Conservation (phyloP, 1,140 invertebrate species). For the Camponotus vicinus region DNA sequence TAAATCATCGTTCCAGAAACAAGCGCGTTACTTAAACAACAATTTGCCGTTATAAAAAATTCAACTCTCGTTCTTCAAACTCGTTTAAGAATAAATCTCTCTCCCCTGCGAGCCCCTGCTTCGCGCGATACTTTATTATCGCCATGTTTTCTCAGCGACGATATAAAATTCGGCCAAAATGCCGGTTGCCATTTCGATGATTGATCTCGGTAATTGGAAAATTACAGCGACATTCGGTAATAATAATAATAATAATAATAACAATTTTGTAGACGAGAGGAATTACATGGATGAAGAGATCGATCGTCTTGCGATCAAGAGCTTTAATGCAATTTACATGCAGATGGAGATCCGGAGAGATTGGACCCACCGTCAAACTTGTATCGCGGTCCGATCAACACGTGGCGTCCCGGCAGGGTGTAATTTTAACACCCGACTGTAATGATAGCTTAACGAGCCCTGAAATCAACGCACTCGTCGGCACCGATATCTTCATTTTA, state of each 20-base stretch:
- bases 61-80: neutral
- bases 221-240: slow-evolving; percentile 41
- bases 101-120: neutral
- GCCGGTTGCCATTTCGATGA: slow-evolving; percentile 15
- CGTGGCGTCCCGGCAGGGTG: slow-evolving; percentile 39
- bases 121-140: no score
- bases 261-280: neutral
- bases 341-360: slow-evolving; percentile 40
- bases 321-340: slow-evolving; percentile 59
- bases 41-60: slow-evolving; percentile 3
- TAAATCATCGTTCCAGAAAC: slow-evolving; percentile 2
- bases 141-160: neutral
- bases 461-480: slow-evolving; percentile 48
- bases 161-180: slow-evolving; percentile 21
- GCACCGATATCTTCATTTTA: slow-evolving; percentile 43
- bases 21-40: neutral
- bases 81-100: slow-evolving; percentile 12
- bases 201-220: slow-evolving; percentile 65
- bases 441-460: slow-evolving; percentile 65
- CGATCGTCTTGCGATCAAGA: slow-evolving; percentile 23
- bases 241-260: slow-evolving; percentile 17
- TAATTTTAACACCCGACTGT: slow-evolving; percentile 71
- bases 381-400: slow-evolving; percentile 12
- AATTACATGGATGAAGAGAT: slow-evolving; percentile 18
- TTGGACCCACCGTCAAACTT: slow-evolving; percentile 32